Percentiles rank a stretch among this genome's conserved stretches.
phyloP scores from a whole-genome alignment of 2,113 vertebrate genomes.

The Pseudorectes ferrugineus region DNA sequence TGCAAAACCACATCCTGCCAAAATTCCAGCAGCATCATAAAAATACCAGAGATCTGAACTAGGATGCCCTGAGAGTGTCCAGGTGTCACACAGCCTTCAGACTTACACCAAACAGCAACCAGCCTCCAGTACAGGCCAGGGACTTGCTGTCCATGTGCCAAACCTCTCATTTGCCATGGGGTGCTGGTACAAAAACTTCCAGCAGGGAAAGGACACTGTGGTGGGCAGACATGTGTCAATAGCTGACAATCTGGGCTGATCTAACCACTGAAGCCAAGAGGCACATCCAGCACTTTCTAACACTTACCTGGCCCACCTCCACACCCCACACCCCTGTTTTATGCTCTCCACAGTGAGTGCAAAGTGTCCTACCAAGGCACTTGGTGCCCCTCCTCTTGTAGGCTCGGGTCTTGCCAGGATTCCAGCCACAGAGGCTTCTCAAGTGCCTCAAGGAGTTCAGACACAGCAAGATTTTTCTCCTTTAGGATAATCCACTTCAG shows the following conservation, averaged over 20 bases:
- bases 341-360: not conserved
- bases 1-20: not conserved
- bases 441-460: not conserved
- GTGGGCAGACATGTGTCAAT: rapidly evolving
- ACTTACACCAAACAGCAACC: not conserved
- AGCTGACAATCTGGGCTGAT: not conserved
- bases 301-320: not conserved
- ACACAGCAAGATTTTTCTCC: not conserved
- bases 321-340: not conserved
- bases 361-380: not conserved
- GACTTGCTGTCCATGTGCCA: not conserved
- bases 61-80: not conserved
- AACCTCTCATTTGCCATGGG: not conserved
- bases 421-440: not conserved
- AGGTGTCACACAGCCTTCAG: not conserved
- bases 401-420: not conserved
- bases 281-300: not conserved
- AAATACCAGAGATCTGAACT: not conserved
- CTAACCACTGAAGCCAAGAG: not conserved
- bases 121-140: not conserved
- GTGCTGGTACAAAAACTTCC: not conserved
- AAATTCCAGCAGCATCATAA: not conserved
- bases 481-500: not conserved
- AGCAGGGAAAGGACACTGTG: not conserved
- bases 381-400: not conserved